Base-by-base conservation (phyloP, 37 sponge, comb jelly and placozoan species). In the Oscarella lobularis region DNA sequence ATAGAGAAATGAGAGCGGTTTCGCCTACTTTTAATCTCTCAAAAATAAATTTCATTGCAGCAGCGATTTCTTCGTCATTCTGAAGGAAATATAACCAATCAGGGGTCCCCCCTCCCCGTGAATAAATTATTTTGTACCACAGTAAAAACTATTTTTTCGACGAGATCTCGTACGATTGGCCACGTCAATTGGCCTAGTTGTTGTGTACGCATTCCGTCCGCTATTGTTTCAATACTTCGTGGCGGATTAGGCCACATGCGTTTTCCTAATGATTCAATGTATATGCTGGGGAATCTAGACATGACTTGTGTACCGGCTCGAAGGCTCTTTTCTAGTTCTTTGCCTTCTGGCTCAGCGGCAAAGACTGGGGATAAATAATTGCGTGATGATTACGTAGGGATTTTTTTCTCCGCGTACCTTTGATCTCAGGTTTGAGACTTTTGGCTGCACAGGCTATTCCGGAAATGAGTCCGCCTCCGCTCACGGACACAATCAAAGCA, bases 171-270 rank as follows among this genome's bases (percentile, higher is more conserved):
- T 30, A 20, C 31, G 71, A 68, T 68, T 30, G 71, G 71, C 71
- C 71, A 68, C 5, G 71, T 68, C 31, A 68, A 4, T 4, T 14
- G 6, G 31, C 71, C 71, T 30, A 14, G 71, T 35, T 68, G 71
- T 35, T 68, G 71, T 5, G 31, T 68, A 5, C 71, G 6, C 31
- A 68, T 30, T 34, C 71, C 71, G 33, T 68, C 71, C 29, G 71
- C 71, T 29, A 68, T 68, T 30, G 71, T 68, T 4, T 68, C 31
- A 5, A 68, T 5, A 4, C 6, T 5, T 5, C 71, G 71, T 30
- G 71, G 71, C 31, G 71, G 71, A 5, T 68, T 20, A 14, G 71
- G 71, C 71, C 71, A 68, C 71, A 68, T 5, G 6, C 71, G 71
- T 35, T 68, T 35, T 5, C 71, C 71, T 68, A 14, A 48, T n/a